Evolutionary conservation across 1,140 invertebrate genomes (phyloP), one percentile per base, ranked within the genome.

Genomic region (Aphelenchoides besseyi): DNA sequence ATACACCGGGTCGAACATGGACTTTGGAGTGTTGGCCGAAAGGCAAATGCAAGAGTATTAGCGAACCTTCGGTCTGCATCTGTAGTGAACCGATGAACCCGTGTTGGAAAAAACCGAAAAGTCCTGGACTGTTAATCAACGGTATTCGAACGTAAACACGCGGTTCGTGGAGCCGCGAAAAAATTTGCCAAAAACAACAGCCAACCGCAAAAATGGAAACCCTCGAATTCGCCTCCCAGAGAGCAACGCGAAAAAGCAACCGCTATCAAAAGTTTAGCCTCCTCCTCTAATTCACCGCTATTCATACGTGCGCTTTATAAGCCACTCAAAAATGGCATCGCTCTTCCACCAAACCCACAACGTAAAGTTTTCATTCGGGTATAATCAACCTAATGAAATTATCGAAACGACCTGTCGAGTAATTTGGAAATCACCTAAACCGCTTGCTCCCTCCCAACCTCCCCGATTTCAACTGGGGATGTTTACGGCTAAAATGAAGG

Each of bases 21-120:
- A 78, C 53, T 53, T 77, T 78, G 16, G 76, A 81, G 35, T 81
- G 76, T 57, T 78, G 75, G 23, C 70, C 62, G 55, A 78, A 78
- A 2, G 76, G 76, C 18, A 78, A 59, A 68, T 78, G 76, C 8
- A 78, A 61, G 18, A 80, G 59, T 32, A 78, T 78, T 23, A 80
- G 32, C 9, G 54, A 41, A 30, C 62, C 37, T 37, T 69, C 67
- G 55, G 55, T 18, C 5, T 18, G 5, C 55, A 59, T 59, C 55
- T 48, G 41, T 23, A 23, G 41, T 16, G 41, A 48, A 48, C 41
- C 23, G 41, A 48, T 48, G 41, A 23, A 48, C 41, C 41, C 41
- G 41, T 48, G 41, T 48, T 48, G 12, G 41, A 48, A 48, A 23
- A 48, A 12, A 23, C n/a, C 41, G 41, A 48, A 48, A 48, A 48